Conservation (phyloP, 2,113 vertebrate genomes). For the Gallinago media region DNA sequence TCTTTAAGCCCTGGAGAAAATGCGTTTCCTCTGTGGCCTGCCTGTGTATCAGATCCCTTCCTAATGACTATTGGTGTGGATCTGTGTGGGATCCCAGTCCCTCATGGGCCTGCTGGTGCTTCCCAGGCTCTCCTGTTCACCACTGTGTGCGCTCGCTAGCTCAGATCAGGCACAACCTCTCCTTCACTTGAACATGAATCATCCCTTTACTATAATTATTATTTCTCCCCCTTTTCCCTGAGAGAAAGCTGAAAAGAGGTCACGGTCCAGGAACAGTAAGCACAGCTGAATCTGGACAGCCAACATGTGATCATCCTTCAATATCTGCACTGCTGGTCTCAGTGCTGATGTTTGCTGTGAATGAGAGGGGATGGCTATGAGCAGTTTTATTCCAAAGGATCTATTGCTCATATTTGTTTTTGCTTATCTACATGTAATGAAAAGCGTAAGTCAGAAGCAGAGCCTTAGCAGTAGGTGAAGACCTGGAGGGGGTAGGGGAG, state of each 20-base stretch:
- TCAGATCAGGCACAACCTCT: background rate
- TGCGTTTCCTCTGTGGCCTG: background rate
- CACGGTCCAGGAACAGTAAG: background rate
- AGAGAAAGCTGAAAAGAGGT: background rate
- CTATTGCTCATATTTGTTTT: background rate
- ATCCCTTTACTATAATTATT: background rate
- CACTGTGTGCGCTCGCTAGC: fast-evolving
- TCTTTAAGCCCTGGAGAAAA: background rate
- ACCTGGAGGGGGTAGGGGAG: background rate
- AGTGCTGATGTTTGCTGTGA: background rate
- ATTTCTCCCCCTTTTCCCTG: background rate
- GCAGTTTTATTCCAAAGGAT: background rate
- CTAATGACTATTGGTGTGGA: background rate
- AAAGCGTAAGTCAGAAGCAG: background rate
- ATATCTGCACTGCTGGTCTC: background rate
- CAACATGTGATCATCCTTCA: background rate
- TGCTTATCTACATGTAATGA: background rate
- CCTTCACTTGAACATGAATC: background rate
- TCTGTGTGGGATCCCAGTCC: background rate
- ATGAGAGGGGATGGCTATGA: background rate
- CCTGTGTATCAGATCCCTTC: background rate
- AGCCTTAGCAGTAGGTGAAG: background rate
- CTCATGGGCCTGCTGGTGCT: background rate
- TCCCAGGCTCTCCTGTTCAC: background rate
- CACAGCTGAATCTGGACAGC: background rate